These are phyloP conservation scores for Bradypodion ventrale DNA, from an alignment of 2,797 vertebrate genomes.

Conservation along the genomic window DNA sequence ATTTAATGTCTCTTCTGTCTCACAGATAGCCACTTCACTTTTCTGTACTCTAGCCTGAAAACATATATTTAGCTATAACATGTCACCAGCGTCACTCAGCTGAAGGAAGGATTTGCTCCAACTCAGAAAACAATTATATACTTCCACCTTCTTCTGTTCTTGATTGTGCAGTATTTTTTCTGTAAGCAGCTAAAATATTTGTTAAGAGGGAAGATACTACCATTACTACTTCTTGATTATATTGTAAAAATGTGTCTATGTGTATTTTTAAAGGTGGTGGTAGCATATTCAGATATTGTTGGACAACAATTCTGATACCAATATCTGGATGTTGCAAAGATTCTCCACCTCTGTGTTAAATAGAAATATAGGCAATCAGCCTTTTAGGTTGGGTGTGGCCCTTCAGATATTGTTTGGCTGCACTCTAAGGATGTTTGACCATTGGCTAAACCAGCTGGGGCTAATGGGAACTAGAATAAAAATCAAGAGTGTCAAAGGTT, in stretches of 20 bases:
- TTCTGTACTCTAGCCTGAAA: not conserved
- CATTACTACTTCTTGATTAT: no score
- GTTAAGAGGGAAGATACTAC: no score
- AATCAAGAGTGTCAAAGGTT: not conserved
- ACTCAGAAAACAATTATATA: slow-evolving; percentile 15
- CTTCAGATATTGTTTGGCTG: not conserved
- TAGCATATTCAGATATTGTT: no score
- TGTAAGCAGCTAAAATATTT: not conserved
- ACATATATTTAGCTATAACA: not conserved
- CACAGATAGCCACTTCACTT: not conserved
- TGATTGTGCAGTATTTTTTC: not conserved
- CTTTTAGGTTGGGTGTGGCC: not conserved
- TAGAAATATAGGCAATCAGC: no score
- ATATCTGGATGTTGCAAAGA: no score
- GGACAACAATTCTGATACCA: no score
- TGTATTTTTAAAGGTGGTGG: no score
- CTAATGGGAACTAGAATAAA: not conserved
- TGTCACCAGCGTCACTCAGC: not conserved
- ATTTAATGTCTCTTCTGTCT: not conserved
- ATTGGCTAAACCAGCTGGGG: not conserved
- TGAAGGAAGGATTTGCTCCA: slow-evolving; percentile 35
- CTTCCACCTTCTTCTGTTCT: not conserved
- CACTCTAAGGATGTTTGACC: not conserved
- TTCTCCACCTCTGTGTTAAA: no score
- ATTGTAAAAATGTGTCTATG: no score